Base-by-base conservation (phyloP, 2,888 invertebrate genomes). In the Platycheirus rosarum region DNA sequence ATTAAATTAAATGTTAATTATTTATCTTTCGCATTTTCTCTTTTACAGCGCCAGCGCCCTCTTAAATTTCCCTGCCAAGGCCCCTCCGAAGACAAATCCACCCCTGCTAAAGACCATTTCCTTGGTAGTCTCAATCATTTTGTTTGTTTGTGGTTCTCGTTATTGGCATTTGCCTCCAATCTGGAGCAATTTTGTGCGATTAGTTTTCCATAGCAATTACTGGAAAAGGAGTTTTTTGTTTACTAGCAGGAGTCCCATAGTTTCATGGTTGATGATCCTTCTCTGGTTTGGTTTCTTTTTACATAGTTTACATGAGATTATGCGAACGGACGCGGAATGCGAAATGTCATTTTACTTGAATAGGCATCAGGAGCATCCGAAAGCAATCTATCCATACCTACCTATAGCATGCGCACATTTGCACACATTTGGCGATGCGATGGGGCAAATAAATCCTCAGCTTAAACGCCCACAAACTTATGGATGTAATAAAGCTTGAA, bases 171-270 rank as follows among this genome's bases (percentile, higher is more conserved):
- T 77, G 71, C 77, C 77, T 82, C 57, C 82, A 82, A 82, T 82
- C 77, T 82, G 62, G 82, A 77, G 82, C 82, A 82, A 82, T 82
- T 82, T 82, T 77, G 77, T 77, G 62, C 77, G 82, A 82, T 82
- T 82, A 82, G 82, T 82, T 82, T 82, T 77, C 82, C 82, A 82
- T 82, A 82, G 77, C 82, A 82, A 82, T 82, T 82, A 77, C 76
- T 26, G 53, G n/a, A 63, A 14, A 65, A 80, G 62, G 18, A 62
- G 48, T 32, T 11, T 32, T 40, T 53, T 55, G 26, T 40, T 51
- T 23, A 29, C 40, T 42, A 29, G n/a, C 9, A 46, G 11, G 2
- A 48, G 37, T 8, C 37, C 13, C 37, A n/a, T 23, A 9, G 20
- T 8, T 23, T 23, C 3, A 23, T 23, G 6, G 23, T 23, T 23